Evolutionary conservation across 2,888 invertebrate species (phyloP).

Genomic region (Pegoplata infirma): DNA sequence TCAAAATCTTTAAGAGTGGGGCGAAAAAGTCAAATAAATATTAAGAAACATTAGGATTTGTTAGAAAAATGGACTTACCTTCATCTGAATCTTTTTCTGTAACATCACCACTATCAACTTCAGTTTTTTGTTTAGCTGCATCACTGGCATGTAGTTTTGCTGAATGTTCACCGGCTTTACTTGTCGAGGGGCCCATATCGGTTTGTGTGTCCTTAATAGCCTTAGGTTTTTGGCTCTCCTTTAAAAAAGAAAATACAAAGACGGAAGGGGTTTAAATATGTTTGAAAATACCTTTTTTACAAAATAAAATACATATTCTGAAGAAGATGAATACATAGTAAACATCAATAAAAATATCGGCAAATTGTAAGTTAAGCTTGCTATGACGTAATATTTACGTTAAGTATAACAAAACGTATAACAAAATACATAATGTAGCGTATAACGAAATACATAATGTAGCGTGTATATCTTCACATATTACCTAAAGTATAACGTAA

Average conservation of each 20-base stretch:
- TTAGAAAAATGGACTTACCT: slow-evolving; percentile 61
- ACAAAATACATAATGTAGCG: no score
- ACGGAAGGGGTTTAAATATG: not conserved
- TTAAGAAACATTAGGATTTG: not conserved
- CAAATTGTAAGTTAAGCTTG: not conserved
- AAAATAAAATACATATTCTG: not conserved
- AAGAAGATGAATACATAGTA: no score
- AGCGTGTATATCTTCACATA: no score
- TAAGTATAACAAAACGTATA: not conserved
- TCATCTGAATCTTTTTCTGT: slow-evolving; percentile 72
- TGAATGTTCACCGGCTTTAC: slow-evolving; percentile 62
- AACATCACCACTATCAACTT: slow-evolving; percentile 71
- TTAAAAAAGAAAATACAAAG: slow-evolving; percentile 41
- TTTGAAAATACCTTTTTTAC: not conserved
- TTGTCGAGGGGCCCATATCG: slow-evolving; percentile 64
- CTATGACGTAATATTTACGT: not conserved
- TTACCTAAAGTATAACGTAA: no score
- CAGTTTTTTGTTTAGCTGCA: slow-evolving; percentile 71
- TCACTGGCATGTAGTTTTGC: no score
- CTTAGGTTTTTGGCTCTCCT: slow-evolving; percentile 55
- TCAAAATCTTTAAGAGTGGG: slow-evolving; percentile 68
- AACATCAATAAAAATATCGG: not conserved
- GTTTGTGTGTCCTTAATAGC: slow-evolving; percentile 40
- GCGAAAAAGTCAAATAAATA: no score
- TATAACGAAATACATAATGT: no score